These are phyloP conservation scores for Drosophila kambysellisi DNA, from an alignment of 2,888 invertebrate species.

Conservation along the genomic window DNA sequence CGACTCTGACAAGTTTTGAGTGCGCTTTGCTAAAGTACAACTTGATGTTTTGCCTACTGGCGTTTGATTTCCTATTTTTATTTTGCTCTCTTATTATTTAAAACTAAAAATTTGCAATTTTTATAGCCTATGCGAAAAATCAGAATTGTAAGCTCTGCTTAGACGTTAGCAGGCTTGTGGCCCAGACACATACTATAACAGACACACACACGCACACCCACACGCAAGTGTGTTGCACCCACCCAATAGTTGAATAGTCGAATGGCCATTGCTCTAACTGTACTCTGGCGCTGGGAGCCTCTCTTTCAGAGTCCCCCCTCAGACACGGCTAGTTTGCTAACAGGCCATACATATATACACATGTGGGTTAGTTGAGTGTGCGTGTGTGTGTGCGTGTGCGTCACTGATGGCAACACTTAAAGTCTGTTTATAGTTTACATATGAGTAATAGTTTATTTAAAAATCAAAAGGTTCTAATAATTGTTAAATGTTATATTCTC, in stretches of 20 bases:
- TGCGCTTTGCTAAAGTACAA: conserved; percentile 41
- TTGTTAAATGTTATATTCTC: background rate
- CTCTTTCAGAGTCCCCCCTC: conserved; percentile 36
- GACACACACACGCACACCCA: conserved; percentile 48
- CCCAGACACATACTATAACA: conserved; percentile 26
- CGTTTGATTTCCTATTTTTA: conserved; percentile 40
- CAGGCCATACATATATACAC: conserved; percentile 29
- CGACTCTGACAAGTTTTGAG: conserved; percentile 48
- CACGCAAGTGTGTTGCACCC: conserved; percentile 63
- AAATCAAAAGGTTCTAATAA: background rate
- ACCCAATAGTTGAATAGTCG: conserved; percentile 66
- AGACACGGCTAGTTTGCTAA: conserved; percentile 50
- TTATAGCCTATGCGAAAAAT: conserved; percentile 19
- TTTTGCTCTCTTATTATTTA: conserved; percentile 31
- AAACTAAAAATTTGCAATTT: conserved; percentile 30
- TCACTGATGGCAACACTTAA: conserved; percentile 47
- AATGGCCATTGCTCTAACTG: conserved; percentile 55
- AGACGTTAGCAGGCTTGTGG: conserved; percentile 43
- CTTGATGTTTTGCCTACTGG: conserved; percentile 31
- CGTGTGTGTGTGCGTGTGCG: conserved; percentile 34
- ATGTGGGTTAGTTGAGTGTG: conserved; percentile 58
- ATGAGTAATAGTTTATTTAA: conserved; percentile 5
- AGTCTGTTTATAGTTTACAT: conserved; percentile 32
- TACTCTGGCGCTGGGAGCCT: conserved; percentile 46
- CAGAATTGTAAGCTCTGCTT: conserved; percentile 35